These are phyloP conservation scores for Trachythela sp. DNA, from an alignment of 64 coral and sea anemone genomes.

Conservation along the genomic window DNA sequence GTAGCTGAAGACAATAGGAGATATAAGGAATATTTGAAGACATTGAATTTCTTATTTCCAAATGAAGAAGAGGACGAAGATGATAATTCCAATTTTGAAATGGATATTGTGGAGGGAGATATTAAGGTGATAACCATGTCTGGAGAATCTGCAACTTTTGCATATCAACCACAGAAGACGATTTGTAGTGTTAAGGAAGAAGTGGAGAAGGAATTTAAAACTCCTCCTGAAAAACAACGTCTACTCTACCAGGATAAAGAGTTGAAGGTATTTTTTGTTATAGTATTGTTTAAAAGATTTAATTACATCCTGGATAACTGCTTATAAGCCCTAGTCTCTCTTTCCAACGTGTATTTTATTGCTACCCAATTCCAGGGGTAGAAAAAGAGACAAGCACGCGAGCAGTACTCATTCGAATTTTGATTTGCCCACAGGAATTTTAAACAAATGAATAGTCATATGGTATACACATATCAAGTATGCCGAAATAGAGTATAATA, in stretches of 20 bases:
- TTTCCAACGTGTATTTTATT: too few species aligned
- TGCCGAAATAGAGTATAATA: too few species aligned
- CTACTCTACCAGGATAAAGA: neutral
- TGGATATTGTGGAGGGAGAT: neutral
- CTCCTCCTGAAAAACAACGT: neutral
- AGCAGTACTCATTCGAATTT: too few species aligned
- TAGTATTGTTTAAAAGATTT: neutral
- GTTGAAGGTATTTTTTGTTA: constrained; percentile 11
- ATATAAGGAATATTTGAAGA: constrained; percentile 3
- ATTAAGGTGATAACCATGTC: neutral
- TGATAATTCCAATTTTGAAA: neutral
- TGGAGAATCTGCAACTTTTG: neutral
- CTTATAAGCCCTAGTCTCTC: too few species aligned
- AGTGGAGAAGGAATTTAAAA: neutral
- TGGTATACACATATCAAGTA: too few species aligned
- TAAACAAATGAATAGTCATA: too few species aligned
- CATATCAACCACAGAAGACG: neutral
- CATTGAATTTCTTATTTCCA: neutral
- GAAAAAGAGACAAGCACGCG: too few species aligned
- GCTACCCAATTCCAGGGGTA: too few species aligned
- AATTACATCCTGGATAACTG: too few species aligned
- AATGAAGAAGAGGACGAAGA: neutral
- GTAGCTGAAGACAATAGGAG: neutral
- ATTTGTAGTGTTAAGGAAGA: neutral
- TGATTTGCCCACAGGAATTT: too few species aligned